Evolutionary conservation across 2,113 vertebrate genomes (phyloP), one percentile per base, ranked within the genome.

Genomic region (Heterotis niloticus): DNA sequence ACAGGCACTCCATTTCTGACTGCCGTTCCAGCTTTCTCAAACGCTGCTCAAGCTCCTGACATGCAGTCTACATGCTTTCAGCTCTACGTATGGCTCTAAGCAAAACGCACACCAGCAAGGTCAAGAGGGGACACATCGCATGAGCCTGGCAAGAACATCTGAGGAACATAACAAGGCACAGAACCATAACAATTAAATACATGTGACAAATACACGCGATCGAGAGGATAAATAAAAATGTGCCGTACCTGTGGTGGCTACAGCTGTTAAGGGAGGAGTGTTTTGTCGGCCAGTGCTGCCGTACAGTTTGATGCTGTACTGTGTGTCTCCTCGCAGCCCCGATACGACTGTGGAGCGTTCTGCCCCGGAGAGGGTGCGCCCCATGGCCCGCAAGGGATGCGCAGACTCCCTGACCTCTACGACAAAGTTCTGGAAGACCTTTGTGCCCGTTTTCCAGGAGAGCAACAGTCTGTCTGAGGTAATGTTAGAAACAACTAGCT

Each of bases 391-490:
- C 88, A 91, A 90, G 88, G 89, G 90, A 84, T 86, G 88, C 82
- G 92, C 91, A 88, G 91, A 92, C 87, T 93, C 91, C 89, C 93
- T 94, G 90, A 95, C 89, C 89, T 96, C 93, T 89, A 93, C 88
- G 87, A 95, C 90, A 92, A 95, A 96, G 78, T 90, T 90, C 90
- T 94, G 93, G 93, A 95, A 95, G 64, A 84, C 85, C 89, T 89
- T 89, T 59, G 91, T 90, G 82, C 87, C 84, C 9, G 90, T 92
- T 88, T 90, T 89, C 95, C 93, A 96, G 0, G 88, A 85, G 86
- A 95, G 91, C 64, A 88, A 92, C 78, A 94, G 81, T 86, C 91
- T 91, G 91, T 91, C 92, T 90, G 92, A 94, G 88, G 93, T 94
- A 92, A 94, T 70, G 81, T 94, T 92, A 89, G 93, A 93, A 87